Evolutionary conservation across 2,113 vertebrate genomes (phyloP), one percentile per base, ranked within the genome.

Genomic region (Rhinopomastus cyanomelas): DNA sequence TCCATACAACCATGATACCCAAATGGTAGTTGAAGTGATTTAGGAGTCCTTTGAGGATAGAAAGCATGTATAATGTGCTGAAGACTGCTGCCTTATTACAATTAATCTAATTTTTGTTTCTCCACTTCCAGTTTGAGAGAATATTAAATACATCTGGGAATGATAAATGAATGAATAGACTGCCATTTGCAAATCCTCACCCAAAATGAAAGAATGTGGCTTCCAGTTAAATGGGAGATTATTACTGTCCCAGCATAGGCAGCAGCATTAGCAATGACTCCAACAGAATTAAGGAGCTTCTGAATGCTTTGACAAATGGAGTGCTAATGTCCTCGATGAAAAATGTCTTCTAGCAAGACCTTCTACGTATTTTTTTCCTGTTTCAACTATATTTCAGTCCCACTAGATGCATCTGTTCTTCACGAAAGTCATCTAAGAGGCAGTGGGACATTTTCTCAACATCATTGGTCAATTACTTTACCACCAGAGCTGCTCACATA

Each of bases 161-260:
- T 87, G 76, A 93, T 94, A 89, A 92, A 81, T 91, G 85, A 74
- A 88, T 91, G 89, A 95, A 91, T 90, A 86, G 76, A 49, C 48
- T 89, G 52, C 91, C 84, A 85, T 94, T 95, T 92, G 83, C 82
- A 96, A 91, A 94, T 94, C 60, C 53, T 94, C 89, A 92, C 91
- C 72, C 87, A 80, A 92, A 93, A 83, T 64, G 27, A 92, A 93
- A 87, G 64, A 77, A 89, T 91, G 75, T 87, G 57, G 48, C 79
- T 89, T 94, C 87, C 65, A 87, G 46, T 74, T 96, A 89, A 92
- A 71, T 74, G 49, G 48, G 44, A 66, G 44, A 67, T 93, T 87
- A 85, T 80, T 91, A 83, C 60, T 91, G 79, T 89, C 82, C 76
- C 56, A 81, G 4, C 73, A 74, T 39, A 92, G 68, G 53, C 91